Conservation (phyloP, 2,888 invertebrate species). For the Sarcophaga rosellei region DNA sequence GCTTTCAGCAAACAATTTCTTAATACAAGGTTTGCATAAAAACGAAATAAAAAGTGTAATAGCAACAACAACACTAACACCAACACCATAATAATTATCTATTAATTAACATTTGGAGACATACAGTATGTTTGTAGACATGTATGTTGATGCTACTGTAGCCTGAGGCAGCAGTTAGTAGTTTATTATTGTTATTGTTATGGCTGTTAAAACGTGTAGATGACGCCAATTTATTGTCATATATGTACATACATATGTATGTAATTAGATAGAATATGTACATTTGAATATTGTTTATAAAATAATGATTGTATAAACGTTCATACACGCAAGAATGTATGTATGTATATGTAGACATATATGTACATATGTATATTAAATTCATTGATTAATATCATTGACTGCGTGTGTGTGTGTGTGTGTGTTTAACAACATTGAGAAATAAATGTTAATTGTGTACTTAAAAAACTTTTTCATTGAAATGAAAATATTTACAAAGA, state of each 20-base stretch:
- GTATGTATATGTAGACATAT: too few relatives aligned
- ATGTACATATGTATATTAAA: neutral
- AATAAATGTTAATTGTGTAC: too few relatives aligned
- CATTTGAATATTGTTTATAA: constrained; percentile 44
- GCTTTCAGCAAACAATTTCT: neutral
- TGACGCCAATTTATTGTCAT: constrained; percentile 62
- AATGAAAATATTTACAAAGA: too few relatives aligned
- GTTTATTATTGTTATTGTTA: constrained; percentile 39
- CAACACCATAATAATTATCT: constrained; percentile 61
- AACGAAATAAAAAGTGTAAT: neutral
- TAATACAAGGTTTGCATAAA: neutral
- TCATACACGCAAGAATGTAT: neutral
- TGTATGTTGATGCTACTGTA: neutral
- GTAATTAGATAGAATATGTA: too few relatives aligned
- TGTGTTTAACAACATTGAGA: too few relatives aligned
- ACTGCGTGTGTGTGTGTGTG: too few relatives aligned
- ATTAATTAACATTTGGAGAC: constrained; percentile 59
- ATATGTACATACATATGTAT: neutral
- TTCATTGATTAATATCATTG: too few relatives aligned
- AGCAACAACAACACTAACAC: constrained; percentile 26
- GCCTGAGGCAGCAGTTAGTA: constrained; percentile 6
- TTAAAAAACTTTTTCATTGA: too few relatives aligned
- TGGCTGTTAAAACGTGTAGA: constrained; percentile 48
- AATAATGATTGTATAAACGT: constrained; percentile 26
- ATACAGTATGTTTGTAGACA: constrained; percentile 24